Conservation (phyloP, 2,797 vertebrate species). For the Phalanger gymnotis region DNA sequence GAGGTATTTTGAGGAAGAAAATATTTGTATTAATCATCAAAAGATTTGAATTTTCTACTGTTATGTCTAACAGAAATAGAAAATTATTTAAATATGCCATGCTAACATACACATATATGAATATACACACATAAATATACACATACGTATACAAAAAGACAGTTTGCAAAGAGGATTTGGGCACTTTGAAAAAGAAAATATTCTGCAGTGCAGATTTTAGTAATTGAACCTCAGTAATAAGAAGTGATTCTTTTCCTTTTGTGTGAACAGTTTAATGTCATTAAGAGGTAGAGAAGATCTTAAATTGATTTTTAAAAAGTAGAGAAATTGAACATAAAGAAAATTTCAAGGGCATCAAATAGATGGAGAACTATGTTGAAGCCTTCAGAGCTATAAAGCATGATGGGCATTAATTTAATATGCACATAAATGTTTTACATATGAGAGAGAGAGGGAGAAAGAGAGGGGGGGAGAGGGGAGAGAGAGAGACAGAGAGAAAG, state of each 20-base stretch:
- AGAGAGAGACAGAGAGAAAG: too few species aligned
- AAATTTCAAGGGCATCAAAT: neutral
- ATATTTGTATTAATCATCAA: neutral
- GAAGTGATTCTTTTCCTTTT: neutral
- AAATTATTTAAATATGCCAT: neutral
- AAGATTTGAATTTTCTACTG: neutral
- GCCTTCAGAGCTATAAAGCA: neutral
- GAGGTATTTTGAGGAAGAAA: neutral
- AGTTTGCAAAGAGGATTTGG: neutral
- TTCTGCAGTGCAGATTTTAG: neutral
- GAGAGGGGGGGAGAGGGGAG: neutral
- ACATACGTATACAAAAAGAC: neutral
- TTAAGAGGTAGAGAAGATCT: neutral
- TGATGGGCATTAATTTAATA: neutral
- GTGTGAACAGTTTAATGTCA: neutral
- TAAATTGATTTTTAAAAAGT: neutral
- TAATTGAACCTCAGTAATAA: neutral
- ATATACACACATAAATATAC: rapidly evolving
- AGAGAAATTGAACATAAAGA: neutral
- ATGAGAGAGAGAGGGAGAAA: neutral
- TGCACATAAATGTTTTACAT: neutral
- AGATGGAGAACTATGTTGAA: neutral
- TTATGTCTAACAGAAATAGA: neutral
- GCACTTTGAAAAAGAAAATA: neutral
- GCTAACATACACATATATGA: neutral